Percentiles rank a stretch among this genome's conserved stretches.
Evolutionary conservation across 2,797 vertebrate genomes (phyloP).

Genomic region (Muscicapa striata): DNA sequence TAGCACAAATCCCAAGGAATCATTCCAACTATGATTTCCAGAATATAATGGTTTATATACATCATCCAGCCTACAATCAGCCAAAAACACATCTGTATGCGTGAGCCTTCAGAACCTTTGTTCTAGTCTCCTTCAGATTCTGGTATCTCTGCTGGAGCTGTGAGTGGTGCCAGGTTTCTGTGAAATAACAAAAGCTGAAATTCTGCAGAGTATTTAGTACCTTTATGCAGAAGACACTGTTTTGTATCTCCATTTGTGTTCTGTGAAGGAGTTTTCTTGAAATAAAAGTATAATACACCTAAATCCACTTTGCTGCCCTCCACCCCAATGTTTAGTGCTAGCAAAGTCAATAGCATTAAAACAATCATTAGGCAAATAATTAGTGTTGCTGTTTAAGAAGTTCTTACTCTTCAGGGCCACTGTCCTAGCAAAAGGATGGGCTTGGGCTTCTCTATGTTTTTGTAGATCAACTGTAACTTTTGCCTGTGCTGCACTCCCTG

Average conservation of each 20-base stretch:
- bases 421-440: not conserved
- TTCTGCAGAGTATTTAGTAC: not conserved
- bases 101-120: not conserved
- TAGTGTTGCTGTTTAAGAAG: not conserved
- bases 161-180: not conserved
- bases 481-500: not conserved
- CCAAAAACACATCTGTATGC: accelerated
- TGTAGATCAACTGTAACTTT: not conserved
- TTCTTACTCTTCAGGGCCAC: not conserved
- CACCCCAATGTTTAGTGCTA: not conserved
- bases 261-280: not conserved
- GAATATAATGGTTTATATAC: not conserved
- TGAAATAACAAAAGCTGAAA: not conserved
- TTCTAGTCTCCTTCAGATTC: not conserved
- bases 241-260: accelerated
- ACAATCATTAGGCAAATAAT: not conserved
- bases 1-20: not conserved
- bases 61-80: not conserved
- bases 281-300: not conserved
- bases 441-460: not conserved
- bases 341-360: not conserved
- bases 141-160: not conserved
- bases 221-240: not conserved
- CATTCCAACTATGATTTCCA: not conserved
- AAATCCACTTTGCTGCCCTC: not conserved